Evolutionary conservation across 2,113 vertebrate genomes (phyloP).

Genomic region (Oceanodroma tethys): DNA sequence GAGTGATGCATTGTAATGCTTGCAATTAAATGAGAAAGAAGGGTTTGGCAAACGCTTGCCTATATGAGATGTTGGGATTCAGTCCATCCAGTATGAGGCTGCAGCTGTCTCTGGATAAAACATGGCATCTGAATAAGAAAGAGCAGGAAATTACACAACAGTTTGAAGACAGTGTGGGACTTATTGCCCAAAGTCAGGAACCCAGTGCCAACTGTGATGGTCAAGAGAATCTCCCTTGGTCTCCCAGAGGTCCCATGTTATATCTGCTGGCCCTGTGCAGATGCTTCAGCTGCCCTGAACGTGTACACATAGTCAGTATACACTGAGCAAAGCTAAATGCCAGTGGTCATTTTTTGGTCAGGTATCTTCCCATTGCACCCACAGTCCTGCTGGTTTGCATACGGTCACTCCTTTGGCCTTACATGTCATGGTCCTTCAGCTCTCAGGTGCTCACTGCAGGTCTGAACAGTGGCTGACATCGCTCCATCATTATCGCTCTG

Average conservation of each 20-base stretch:
- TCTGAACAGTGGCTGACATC: not conserved
- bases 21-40: not conserved
- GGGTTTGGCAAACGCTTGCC: not conserved
- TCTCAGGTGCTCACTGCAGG: not conserved
- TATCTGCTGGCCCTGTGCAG: not conserved
- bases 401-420: not conserved
- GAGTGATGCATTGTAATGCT: not conserved
- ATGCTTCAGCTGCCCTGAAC: not conserved
- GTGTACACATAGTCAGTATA: rapidly evolving
- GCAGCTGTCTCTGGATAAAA: not conserved
- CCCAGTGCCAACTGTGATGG: rapidly evolving
- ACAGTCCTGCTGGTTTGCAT: not conserved
- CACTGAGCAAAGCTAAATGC: not conserved
- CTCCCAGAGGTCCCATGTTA: not conserved
- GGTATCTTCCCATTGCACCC: not conserved
- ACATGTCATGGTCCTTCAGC: not conserved
- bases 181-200: not conserved
- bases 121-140: not conserved
- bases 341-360: not conserved
- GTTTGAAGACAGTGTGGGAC: not conserved
- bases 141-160: not conserved
- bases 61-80: not conserved
- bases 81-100: not conserved
- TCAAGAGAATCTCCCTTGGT: not conserved
- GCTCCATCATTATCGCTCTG: not conserved